These are phyloP conservation scores for Drosophila stalkeri DNA, from an alignment of 2,888 invertebrate genomes.

Conservation along the genomic window DNA sequence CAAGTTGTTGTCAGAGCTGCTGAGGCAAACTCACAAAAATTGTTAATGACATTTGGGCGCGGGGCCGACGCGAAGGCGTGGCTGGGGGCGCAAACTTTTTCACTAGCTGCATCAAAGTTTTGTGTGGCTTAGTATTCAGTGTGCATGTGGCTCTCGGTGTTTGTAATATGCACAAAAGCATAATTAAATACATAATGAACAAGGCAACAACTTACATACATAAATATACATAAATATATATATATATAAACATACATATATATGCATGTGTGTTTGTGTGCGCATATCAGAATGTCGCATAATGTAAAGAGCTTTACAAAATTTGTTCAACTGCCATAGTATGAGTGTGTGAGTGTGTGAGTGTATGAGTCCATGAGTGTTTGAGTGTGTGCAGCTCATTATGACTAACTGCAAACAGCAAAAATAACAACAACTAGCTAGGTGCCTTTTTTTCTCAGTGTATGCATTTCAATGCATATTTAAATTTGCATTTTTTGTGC, in stretches of 20 bases:
- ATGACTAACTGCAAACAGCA: slow-evolving; percentile 32
- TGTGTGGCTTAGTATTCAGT: slow-evolving; percentile 56
- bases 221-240: slow-evolving; percentile 20
- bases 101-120: slow-evolving; percentile 55
- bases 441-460: slow-evolving; percentile 15
- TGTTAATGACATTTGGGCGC: slow-evolving; percentile 71
- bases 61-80: slow-evolving; percentile 16
- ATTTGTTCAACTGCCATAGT: slow-evolving; percentile 62
- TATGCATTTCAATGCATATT: slow-evolving; percentile 24
- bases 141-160: slow-evolving; percentile 28
- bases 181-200: slow-evolving; percentile 81
- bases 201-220: slow-evolving; percentile 56
- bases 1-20: slow-evolving; percentile 61
- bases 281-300: slow-evolving; percentile 55
- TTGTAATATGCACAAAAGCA: slow-evolving; percentile 75
- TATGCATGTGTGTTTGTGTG: slow-evolving; percentile 1
- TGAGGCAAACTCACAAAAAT: slow-evolving; percentile 59
- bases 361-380: slow-evolving; percentile 19
- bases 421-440: slow-evolving; percentile 1
- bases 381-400: slow-evolving; percentile 44
- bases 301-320: slow-evolving; percentile 54
- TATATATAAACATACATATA: not conserved
- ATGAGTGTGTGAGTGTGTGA: slow-evolving; percentile 16
- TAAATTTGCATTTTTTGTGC: slow-evolving; percentile 37
- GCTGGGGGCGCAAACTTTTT: slow-evolving; percentile 45